Evolutionary conservation across 2,797 vertebrate species (phyloP).

Genomic region (Microctenopoma lineatum): DNA sequence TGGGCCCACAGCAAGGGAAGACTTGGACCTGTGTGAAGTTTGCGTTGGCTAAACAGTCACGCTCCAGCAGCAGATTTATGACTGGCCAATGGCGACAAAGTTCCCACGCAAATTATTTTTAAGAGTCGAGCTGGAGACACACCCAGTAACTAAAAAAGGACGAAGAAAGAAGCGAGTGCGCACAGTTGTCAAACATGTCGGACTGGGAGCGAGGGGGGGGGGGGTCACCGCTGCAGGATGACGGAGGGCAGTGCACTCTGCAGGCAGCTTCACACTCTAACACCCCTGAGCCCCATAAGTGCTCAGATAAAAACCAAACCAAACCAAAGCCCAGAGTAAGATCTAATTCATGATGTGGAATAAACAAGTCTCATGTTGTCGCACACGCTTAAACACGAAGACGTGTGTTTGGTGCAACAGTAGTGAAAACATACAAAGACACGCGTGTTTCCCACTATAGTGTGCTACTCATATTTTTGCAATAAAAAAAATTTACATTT

Average conservation of each 20-base stretch:
- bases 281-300: not conserved
- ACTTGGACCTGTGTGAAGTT: constrained; percentile 62
- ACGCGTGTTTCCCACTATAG: not conserved
- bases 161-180: constrained; percentile 31
- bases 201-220: constrained; percentile 1
- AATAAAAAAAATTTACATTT: not conserved
- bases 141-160: constrained; percentile 82
- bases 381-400: not conserved
- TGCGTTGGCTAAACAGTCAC: constrained; percentile 80
- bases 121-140: constrained; percentile 82
- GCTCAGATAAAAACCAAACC: not conserved
- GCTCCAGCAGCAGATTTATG: constrained; percentile 91
- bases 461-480: not conserved
- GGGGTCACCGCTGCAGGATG: constrained; percentile 38
- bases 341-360: not conserved
- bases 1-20: constrained; percentile 74
- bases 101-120: constrained; percentile 82
- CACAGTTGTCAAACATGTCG: constrained; percentile 39
- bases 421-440: not conserved
- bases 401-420: not conserved
- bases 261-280: constrained; percentile 42
- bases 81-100: constrained; percentile 89
- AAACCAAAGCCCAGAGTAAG: not conserved
- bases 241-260: constrained; percentile 62
- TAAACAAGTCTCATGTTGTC: not conserved